Conservation (phyloP, 2,113 vertebrate genomes). For the Amia ocellicauda region DNA sequence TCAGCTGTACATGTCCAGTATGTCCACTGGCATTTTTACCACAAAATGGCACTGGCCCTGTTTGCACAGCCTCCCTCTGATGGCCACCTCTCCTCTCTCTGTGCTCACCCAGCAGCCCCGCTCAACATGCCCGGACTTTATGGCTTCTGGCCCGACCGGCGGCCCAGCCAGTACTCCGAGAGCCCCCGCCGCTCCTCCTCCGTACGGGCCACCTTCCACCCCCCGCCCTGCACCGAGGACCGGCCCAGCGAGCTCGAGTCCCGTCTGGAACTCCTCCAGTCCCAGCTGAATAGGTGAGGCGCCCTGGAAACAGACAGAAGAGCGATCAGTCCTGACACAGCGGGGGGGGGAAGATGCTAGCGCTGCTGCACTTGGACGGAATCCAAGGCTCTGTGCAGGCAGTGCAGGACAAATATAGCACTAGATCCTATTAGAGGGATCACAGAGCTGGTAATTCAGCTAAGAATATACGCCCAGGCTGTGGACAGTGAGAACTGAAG, state of each 20-base stretch:
- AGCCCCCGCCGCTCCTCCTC: slow-evolving; percentile 62
- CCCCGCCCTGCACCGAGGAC: slow-evolving; percentile 44
- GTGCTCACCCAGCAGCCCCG: slow-evolving; percentile 56
- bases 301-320: too few relatives aligned
- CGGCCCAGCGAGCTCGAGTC: slow-evolving; percentile 75
- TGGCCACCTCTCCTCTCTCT: neutral
- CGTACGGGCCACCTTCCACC: slow-evolving; percentile 48
- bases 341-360: neutral
- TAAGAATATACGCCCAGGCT: too few relatives aligned
- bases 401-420: too few relatives aligned
- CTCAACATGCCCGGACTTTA: slow-evolving; percentile 70
- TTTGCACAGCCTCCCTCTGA: too few relatives aligned
- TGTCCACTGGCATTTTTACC: too few relatives aligned
- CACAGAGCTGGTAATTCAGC: too few relatives aligned
- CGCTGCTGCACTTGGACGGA: too few relatives aligned
- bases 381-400: too few relatives aligned
- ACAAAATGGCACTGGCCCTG: too few relatives aligned
- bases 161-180: slow-evolving; percentile 49
- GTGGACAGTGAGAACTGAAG: too few relatives aligned
- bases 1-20: too few relatives aligned
- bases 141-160: slow-evolving; percentile 77
- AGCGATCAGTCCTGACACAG: neutral
- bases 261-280: slow-evolving; percentile 85
- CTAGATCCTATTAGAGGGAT: too few relatives aligned
- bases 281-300: slow-evolving; percentile 83